Base-by-base conservation (phyloP, 2,113 vertebrate species). In the Centropus unirufus region DNA sequence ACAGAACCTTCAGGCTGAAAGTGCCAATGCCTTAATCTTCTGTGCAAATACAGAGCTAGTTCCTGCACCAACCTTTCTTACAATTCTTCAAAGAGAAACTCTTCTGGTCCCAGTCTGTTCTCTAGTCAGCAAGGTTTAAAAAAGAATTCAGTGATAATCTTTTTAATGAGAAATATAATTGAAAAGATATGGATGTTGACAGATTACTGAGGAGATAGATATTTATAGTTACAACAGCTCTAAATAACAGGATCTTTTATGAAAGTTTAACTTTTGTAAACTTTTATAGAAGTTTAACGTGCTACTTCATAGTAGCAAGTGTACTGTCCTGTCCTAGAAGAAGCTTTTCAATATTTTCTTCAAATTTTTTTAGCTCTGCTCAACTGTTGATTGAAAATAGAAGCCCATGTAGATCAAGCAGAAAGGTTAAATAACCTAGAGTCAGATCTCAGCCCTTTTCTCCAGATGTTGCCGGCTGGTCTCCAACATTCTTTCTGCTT, bases 401-500 rank as follows among this genome's bases (percentile, higher is more conserved):
- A 82, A 94, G 66, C 21, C 27, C 16, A 5, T 29, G 49, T 54
- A 76, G 49, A 90, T 87, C 30, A 85, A 62, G 42, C 20, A 72
- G 63, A 92, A 85, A 92, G 46, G 54, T 92, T 90, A 83, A 95
- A 88, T 58, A 91, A 85, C 54, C 17, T 49, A 57, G 77, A 90
- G 46, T 54, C 67, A 90, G 87, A 93, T 73, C 51, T 49, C 52
- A 85, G 19, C 12, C 49, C 54, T 40, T 64, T 16, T 89, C 54
- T 90, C 82, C 95, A 95, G 90, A 95, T 95, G 85, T 90, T 92
- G 46, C 58, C 10, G 0, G 84, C 84, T 93, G 63, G 67, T 66
- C 40, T 93, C 87, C 75, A 90, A 66, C 74, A 91, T 96, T 90
- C 62, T 87, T 93, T 89, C 91, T 84, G 54, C 15, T 89, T 91